Conservation (phyloP, 2,888 invertebrate genomes). For the Tanytarsus gracilentus region DNA sequence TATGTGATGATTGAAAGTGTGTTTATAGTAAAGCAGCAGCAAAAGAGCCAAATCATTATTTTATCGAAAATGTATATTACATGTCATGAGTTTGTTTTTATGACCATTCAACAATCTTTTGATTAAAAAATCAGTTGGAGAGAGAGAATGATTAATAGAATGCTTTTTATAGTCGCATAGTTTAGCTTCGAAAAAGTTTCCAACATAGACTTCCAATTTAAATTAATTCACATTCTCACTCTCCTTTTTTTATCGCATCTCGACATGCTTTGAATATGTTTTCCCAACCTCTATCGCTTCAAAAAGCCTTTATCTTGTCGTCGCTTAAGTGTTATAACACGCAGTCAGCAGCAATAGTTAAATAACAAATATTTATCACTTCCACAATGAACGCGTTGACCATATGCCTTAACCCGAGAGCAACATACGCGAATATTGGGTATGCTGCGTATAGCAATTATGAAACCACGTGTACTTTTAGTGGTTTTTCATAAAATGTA, state of each 20-base stretch:
- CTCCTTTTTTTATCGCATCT: no score
- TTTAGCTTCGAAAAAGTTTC: no score
- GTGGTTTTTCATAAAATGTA: slow-evolving; percentile 2
- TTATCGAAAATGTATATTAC: slow-evolving; percentile 15
- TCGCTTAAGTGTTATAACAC: slow-evolving; percentile 7
- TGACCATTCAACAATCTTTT: neutral
- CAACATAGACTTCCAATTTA: no score
- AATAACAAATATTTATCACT: slow-evolving; percentile 17
- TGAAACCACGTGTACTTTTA: slow-evolving; percentile 26
- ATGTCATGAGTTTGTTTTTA: slow-evolving; percentile 17
- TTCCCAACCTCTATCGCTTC: neutral
- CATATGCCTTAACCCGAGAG: slow-evolving; percentile 6
- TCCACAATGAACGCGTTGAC: no score
- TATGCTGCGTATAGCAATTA: slow-evolving; percentile 11
- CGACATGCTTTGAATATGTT: no score
- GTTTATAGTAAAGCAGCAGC: neutral
- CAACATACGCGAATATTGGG: neutral
- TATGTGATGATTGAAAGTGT: neutral
- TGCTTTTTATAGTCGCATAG: no score
- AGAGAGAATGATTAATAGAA: slow-evolving; percentile 23
- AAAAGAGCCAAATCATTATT: slow-evolving; percentile 5
- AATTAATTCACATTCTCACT: no score
- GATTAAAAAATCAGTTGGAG: slow-evolving; percentile 7
- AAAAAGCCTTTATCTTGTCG: slow-evolving; percentile 9
- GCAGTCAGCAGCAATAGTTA: slow-evolving; percentile 6